Evolutionary conservation across 2,888 invertebrate species (phyloP).

Genomic region (Alentia gelatinosa): DNA sequence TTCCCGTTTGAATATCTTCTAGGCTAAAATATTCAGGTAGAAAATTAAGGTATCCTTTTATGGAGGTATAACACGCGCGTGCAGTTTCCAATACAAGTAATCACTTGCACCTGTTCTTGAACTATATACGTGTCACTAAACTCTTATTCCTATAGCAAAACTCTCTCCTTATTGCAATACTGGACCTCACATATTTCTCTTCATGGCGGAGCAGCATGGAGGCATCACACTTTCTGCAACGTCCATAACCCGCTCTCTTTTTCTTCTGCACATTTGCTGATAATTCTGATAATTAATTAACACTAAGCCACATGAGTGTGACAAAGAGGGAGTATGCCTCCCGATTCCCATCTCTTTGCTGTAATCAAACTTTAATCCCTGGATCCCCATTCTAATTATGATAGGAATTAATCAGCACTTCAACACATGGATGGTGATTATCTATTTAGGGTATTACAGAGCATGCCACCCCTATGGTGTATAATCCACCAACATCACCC

Average conservation of each 20-base stretch:
- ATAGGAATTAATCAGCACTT: not conserved
- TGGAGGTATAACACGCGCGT: too few relatives aligned
- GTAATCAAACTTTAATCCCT: not conserved
- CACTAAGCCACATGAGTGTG: conserved; percentile 1
- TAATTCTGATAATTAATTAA: not conserved
- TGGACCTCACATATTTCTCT: too few relatives aligned
- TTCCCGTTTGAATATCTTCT: too few relatives aligned
- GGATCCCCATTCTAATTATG: not conserved
- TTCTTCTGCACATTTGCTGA: not conserved
- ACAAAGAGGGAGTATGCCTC: not conserved
- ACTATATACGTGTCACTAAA: too few relatives aligned
- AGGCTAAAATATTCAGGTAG: too few relatives aligned
- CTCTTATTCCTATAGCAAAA: too few relatives aligned
- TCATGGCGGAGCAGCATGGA: too few relatives aligned
- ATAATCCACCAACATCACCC: too few relatives aligned
- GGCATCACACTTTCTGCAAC: not conserved
- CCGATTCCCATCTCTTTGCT: not conserved
- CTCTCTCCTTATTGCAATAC: too few relatives aligned
- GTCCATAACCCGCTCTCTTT: not conserved
- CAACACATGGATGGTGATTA: not conserved
- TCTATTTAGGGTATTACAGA: not conserved
- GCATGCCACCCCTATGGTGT: not conserved
- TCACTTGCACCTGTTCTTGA: too few relatives aligned
- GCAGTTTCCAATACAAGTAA: too few relatives aligned
- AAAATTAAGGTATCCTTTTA: too few relatives aligned